Evolutionary conservation across 1,140 invertebrate genomes (phyloP), one percentile per base, ranked within the genome.

Genomic region (Aphidius ervi): DNA sequence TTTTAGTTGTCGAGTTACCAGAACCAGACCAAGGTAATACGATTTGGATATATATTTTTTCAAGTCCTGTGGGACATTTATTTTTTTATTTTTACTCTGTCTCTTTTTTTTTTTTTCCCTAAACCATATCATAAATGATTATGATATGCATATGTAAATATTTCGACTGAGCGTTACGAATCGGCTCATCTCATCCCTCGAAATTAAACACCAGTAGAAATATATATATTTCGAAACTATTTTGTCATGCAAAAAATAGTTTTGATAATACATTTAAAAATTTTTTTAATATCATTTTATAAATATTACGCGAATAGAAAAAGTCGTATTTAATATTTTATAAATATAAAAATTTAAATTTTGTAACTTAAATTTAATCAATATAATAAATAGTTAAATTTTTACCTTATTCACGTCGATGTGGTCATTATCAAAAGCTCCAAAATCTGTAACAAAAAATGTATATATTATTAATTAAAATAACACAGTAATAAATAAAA

Each of bases 61-160:
- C 66, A 67, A 70, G 68, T 77, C 76, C 75, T 77, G 61, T 75
- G 76, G 76, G 77, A 77, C 68, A 70, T 63, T 46, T 55, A 56
- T 59, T 58, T 56, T 56, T 52, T 59, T 46, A 42, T 48, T 41
- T 43, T 9, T 45, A 53, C 55, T 31, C 40, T 63, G 62, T 54
- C 56, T 62, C 45, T 46, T 47, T 42, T 42, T 41, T 56, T 61
- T 67, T 68, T 70, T 66, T 69, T 75, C 73, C 74, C 74, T 67
- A 63, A 57, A 61, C 60, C 67, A 73, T 73, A 58, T 49, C 60
- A 75, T 70, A 74, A 78, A 79, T 75, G 66, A 71, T 31, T 31
- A 31, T 47, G 55, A 52, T 77, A 77, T 77, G 74, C 76, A 75
- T 76, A 78, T 77, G 75, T 74, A 79, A 78, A 78, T 78, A 75